Conservation (phyloP, 2,113 vertebrate species). For the Hemicordylus capensis region DNA sequence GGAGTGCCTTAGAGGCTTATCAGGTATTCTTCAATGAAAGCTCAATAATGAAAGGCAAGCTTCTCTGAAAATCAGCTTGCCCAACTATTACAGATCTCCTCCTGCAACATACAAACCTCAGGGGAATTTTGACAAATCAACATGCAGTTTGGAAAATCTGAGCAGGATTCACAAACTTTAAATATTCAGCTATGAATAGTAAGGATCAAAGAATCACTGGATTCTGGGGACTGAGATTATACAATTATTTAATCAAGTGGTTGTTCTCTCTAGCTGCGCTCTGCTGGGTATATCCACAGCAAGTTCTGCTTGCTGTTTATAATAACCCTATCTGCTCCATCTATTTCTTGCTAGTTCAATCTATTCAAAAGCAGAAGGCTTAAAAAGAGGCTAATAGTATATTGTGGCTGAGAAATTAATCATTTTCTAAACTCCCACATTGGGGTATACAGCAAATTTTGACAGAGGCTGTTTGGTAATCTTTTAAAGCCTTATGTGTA, state of each 20-base stretch:
- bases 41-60: not conserved
- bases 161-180: not conserved
- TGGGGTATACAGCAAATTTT: fast-evolving
- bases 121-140: not conserved
- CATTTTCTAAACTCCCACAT: not conserved
- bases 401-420: not conserved
- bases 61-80: not conserved
- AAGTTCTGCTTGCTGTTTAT: not conserved
- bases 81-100: not conserved
- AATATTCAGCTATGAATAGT: not conserved
- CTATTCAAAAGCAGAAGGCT: not conserved
- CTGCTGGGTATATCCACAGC: not conserved
- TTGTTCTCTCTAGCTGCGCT: not conserved
- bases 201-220: not conserved
- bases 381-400: not conserved
- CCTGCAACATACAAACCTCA: not conserved
- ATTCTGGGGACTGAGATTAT: not conserved
- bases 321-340: not conserved
- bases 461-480: not conserved
- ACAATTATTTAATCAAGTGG: not conserved
- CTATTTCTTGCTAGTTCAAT: not conserved
- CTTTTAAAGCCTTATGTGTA: not conserved
- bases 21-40: constrained; percentile 10
- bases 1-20: not conserved
- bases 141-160: not conserved